Evolutionary conservation across 2,797 vertebrate species (phyloP), one percentile per base, ranked within the genome.

Genomic region (Cichlasoma orientale): DNA sequence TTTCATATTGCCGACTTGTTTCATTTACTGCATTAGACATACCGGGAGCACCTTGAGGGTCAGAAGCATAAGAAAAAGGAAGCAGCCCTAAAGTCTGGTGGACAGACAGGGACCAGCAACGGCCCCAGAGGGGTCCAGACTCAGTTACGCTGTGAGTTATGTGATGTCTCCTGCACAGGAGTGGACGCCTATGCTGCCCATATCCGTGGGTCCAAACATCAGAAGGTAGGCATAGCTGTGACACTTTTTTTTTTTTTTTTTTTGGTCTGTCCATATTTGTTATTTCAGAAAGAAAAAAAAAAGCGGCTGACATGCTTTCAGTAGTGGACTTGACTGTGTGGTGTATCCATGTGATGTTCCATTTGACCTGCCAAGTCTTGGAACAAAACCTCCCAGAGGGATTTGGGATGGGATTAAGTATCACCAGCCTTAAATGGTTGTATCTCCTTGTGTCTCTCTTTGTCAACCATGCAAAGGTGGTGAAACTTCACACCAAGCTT

Each of bases 41-140:
- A 97, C 86, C 86, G 91, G 53, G 95, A 97, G 78, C 96, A 95
- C 83, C 94, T 96, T 4, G 96, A 97, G 54, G 95, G 96, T 19
- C 97, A 98, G 89, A 97, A 97, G 87, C 96, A 97, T 90, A 95
- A 95, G 87, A 97, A 97, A 92, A 97, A 97, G 78, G 96, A 96
- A 79, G 88, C 93, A 1, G 94, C 96, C 14, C 91, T 95, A 80
- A 96, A 96, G 84, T 88, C 88, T 21, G 94, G 96, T 8, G 78
- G 84, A 2, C 84, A 92, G 84, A 81, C 92, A 0, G 94, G 82
- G 0, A 72, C 90, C 56, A 93, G 53, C 2, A 90, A 91, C 3
- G 94, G 93, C 27, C 89, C 86, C 0, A 76, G 86, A 8, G 93
- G 95, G 4, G 82, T 93, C 38, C 96, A 95, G 86, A 95, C 88